Base-by-base conservation (phyloP, 2,797 vertebrate genomes). In the Carduelis carduelis region DNA sequence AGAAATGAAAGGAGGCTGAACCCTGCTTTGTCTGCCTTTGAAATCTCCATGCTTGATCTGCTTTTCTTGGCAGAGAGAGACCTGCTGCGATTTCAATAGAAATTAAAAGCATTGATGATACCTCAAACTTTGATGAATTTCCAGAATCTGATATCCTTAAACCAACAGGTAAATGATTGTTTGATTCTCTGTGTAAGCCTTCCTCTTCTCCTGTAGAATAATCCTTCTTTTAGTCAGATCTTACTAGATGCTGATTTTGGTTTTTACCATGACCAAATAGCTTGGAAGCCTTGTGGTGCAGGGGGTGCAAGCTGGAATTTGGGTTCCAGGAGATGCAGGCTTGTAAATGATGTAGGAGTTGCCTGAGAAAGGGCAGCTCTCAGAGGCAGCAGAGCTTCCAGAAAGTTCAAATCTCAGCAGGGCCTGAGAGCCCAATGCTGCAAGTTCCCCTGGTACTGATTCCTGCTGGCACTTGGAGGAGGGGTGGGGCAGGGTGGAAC, bases 31-130 rank as follows among this genome's bases (percentile, higher is more conserved):
- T 79, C 43, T 95, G 80, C 83, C 61, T 94, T 65, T 57, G 61
- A 53, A 65, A 90, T 83, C 43, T 72, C 68, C 93, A 93, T 34
- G 23, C 56, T 86, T 47, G 59, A 44, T 34, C 37, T 93, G 87
- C 77, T 98, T 14, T 97, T 88, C 91, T 95, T 97, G 94, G 65
- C 97, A 99, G 99, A 96, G 99, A 99, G 97, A 98, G 99, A 96
- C 99, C 99, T 34, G 99, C 99, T 85, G 99, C 99, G 9, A 99
- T 99, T 93, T 98, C 99, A 46, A 99, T 99, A 71, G 99, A 99
- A 97, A 99, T 99, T 97, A 99, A 99, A 97, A 99, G 99, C 98
- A 99, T 99, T 32, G 99, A 99, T n/a, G 99, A 99, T 98, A 99
- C 99, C 30, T 99, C 99, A 28, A 99, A 99, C 98, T 99, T 99